Conservation (phyloP, 2,797 vertebrate genomes). For the Euphonia xanthogaster region DNA sequence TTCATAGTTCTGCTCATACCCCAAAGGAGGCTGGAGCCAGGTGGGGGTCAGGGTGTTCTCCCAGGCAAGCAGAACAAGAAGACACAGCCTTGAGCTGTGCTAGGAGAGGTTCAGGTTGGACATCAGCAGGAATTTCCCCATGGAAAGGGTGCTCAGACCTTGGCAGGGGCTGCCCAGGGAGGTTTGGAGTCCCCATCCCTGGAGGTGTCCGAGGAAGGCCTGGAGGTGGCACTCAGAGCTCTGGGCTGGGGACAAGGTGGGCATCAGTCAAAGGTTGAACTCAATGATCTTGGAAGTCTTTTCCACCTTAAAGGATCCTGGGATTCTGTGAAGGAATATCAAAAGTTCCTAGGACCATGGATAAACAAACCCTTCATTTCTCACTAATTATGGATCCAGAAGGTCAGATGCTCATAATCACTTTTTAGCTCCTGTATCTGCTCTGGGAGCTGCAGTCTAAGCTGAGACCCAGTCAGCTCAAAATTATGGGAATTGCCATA, state of each 20-base stretch:
- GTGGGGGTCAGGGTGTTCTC: neutral
- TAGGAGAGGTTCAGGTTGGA: neutral
- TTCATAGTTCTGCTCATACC: neutral
- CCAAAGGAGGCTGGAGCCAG: neutral
- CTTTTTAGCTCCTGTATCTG: neutral
- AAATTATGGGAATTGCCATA: neutral
- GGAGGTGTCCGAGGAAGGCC: rapidly evolving
- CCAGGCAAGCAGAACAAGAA: neutral
- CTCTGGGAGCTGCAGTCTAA: neutral
- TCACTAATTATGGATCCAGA: neutral
- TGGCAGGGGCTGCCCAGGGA: neutral
- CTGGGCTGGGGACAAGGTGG: neutral
- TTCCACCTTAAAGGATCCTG: neutral
- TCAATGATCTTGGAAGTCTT: neutral
- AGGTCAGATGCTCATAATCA: neutral
- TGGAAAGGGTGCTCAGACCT: rapidly evolving
- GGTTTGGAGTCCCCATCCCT: rapidly evolving
- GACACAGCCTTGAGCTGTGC: neutral
- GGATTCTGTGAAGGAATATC: neutral
- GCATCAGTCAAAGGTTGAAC: rapidly evolving
- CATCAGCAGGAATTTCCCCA: neutral
- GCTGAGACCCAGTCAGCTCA: neutral
- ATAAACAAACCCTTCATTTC: neutral
- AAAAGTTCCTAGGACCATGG: neutral
- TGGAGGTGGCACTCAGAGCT: neutral